Evolutionary conservation across 2,797 vertebrate species (phyloP).

Genomic region (Bucorvus abyssinicus): DNA sequence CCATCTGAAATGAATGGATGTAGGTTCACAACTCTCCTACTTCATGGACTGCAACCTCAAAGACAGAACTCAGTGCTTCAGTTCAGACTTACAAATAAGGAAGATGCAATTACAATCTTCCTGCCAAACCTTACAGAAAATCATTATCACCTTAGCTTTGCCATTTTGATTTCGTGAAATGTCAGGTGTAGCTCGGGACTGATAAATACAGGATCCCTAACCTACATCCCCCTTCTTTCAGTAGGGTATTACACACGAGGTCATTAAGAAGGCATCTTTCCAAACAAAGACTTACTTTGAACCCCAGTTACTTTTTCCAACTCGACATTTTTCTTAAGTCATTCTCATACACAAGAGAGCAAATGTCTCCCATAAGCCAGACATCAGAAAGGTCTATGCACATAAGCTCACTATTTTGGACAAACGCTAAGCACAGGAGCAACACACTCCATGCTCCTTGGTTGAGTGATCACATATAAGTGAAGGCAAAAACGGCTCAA

Average conservation of each 20-base stretch:
- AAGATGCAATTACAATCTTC: background rate
- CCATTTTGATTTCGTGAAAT: background rate
- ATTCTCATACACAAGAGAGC: background rate
- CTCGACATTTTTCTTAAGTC: background rate
- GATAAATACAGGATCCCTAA: background rate
- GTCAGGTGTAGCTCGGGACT: background rate
- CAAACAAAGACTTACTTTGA: background rate
- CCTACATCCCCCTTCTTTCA: background rate
- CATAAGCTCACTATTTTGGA: background rate
- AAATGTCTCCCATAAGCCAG: background rate
- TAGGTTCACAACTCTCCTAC: background rate
- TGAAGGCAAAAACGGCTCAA: background rate
- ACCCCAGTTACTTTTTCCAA: background rate
- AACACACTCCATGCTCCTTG: accelerated
- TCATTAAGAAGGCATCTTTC: background rate
- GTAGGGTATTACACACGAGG: background rate
- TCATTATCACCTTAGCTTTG: background rate
- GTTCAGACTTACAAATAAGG: background rate
- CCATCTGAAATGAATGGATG: background rate
- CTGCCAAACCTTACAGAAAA: background rate
- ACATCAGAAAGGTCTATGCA: background rate
- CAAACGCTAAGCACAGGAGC: background rate
- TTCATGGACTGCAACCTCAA: background rate
- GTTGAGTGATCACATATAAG: background rate
- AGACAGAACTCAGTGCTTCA: background rate